A percentile compares a stretch with the other conserved stretches of the same genome.
Conservation (phyloP, 37 sponge, comb jelly and placozoan genomes). For the Lycopodina hypogea region DNA sequence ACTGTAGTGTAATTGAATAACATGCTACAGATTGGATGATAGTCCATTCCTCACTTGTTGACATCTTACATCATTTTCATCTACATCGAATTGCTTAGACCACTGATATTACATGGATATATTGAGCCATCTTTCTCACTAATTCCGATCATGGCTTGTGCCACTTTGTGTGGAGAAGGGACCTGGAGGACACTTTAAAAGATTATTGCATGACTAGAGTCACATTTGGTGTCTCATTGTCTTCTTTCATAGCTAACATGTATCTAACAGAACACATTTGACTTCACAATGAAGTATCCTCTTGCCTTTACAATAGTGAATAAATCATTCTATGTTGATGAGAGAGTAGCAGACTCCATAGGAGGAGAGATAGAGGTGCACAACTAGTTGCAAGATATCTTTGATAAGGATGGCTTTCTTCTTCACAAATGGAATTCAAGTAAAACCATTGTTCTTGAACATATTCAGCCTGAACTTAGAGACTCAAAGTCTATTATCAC, state of each 20-base stretch:
- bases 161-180: slow-evolving; percentile 40
- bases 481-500: background rate
- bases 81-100: too few relatives aligned
- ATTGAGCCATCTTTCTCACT: slow-evolving; percentile 22
- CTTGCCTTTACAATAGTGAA: background rate
- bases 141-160: slow-evolving; percentile 30
- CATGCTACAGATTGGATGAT: slow-evolving; percentile 31
- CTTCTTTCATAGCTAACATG: slow-evolving; percentile 47
- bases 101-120: too few relatives aligned
- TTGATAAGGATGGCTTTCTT: slow-evolving; percentile 16
- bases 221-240: slow-evolving; percentile 57
- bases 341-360: slow-evolving; percentile 28
- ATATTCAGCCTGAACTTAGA: slow-evolving; percentile 9
- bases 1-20: slow-evolving; percentile 49
- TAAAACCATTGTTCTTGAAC: slow-evolving; percentile 10
- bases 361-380: slow-evolving; percentile 21
- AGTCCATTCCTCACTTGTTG: too few relatives aligned
- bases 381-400: background rate
- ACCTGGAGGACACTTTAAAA: background rate
- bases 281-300: background rate
- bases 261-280: slow-evolving; percentile 45
- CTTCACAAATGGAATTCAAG: slow-evolving; percentile 46
- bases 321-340: slow-evolving; percentile 38
- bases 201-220: slow-evolving; percentile 51
- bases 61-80: too few relatives aligned